These are phyloP conservation scores for Odontamblyopus rebecca DNA, from an alignment of 2,797 vertebrate genomes.

Conservation along the genomic window DNA sequence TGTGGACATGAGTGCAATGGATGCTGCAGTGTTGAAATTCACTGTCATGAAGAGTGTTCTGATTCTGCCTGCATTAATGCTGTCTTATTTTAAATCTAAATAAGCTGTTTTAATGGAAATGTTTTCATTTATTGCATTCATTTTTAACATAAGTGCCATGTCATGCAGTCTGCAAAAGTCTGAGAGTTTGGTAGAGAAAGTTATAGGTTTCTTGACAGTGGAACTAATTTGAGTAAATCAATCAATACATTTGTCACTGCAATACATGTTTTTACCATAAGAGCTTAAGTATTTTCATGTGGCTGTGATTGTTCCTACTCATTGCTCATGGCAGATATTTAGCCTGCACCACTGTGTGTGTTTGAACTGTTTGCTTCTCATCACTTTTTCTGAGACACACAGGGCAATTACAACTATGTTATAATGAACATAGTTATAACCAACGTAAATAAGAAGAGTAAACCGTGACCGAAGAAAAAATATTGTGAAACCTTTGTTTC, in stretches of 20 bases:
- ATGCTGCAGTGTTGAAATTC: conserved; percentile 35
- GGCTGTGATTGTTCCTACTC: conserved; percentile 57
- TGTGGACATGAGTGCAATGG: conserved; percentile 15
- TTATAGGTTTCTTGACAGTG: conserved; percentile 18
- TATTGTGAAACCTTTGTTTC: conserved; percentile 66
- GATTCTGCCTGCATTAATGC: conserved; percentile 30
- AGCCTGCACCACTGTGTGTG: conserved; percentile 48
- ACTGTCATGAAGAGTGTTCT: conserved; percentile 32
- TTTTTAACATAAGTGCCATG: conserved; percentile 67
- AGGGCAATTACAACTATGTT: conserved; percentile 47
- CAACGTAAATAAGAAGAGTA: conserved; percentile 51
- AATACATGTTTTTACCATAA: conserved; percentile 53
- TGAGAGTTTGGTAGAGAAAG: conserved; percentile 17
- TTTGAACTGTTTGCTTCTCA: conserved; percentile 57
- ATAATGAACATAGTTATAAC: conserved; percentile 37
- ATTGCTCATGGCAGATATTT: conserved; percentile 55
- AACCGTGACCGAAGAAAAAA: conserved; percentile 54
- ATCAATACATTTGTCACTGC: conserved; percentile 42
- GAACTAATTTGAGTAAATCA: conserved; percentile 33
- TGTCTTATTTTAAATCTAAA: conserved; percentile 22
- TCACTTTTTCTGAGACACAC: conserved; percentile 58
- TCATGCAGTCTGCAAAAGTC: conserved; percentile 47
- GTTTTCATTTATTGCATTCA: conserved; percentile 45
- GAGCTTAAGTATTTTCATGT: conserved; percentile 62
- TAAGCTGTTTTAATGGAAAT: conserved; percentile 50